Evolutionary conservation across 2,888 invertebrate genomes (phyloP).

Genomic region (Xestobium rufovillosum): DNA sequence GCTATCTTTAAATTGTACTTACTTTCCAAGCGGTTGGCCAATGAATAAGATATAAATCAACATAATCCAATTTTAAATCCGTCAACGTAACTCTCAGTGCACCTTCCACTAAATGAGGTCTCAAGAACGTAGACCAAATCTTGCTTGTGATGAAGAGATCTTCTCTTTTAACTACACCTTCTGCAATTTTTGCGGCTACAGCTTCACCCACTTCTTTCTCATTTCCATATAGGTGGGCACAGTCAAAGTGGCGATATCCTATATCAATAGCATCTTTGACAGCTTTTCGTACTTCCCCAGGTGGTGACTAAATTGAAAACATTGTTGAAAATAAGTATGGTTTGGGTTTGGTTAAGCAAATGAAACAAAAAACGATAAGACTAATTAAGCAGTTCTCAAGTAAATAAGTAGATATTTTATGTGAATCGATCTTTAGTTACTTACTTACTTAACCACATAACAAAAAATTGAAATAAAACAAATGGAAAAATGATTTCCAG

Average conservation of each 20-base stretch:
- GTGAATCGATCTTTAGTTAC: too few relatives aligned
- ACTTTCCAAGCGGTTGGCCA: conserved; percentile 83
- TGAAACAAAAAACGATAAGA: neutral
- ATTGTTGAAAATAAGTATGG: conserved; percentile 5
- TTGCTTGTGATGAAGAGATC: conserved; percentile 64
- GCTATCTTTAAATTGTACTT: conserved; percentile 10
- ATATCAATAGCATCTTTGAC: conserved; percentile 62
- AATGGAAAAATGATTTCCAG: conserved; percentile 1
- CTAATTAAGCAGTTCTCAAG: too few relatives aligned
- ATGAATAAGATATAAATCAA: conserved; percentile 84
- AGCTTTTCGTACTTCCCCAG: conserved; percentile 55
- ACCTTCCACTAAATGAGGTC: conserved; percentile 63
- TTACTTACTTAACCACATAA: too few relatives aligned
- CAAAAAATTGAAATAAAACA: conserved; percentile 22
- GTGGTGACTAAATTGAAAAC: conserved; percentile 47
- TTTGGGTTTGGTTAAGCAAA: conserved; percentile 3
- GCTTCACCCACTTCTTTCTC: conserved; percentile 62
- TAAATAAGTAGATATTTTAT: too few relatives aligned
- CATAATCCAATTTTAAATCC: conserved; percentile 63
- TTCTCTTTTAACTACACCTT: conserved; percentile 57
- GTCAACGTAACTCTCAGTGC: conserved; percentile 59
- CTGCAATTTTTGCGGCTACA: conserved; percentile 52
- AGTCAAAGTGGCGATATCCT: conserved; percentile 70
- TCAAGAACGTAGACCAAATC: conserved; percentile 72
- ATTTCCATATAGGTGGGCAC: conserved; percentile 59